These are phyloP conservation scores for Oligia latruncula DNA, from an alignment of 2,888 invertebrate species.

Conservation along the genomic window DNA sequence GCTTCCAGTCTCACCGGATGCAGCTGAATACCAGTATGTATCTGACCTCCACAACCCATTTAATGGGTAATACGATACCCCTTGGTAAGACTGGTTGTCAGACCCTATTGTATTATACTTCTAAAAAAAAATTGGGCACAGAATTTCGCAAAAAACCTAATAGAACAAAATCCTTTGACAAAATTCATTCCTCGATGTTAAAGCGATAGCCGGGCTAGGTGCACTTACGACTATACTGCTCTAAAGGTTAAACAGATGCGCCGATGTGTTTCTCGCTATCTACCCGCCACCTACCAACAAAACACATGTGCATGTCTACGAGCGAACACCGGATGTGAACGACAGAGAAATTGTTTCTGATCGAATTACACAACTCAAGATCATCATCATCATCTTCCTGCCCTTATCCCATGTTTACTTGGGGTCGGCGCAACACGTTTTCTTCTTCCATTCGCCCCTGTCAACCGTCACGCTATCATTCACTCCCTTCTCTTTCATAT, in stretches of 20 bases:
- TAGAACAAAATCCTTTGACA: background rate
- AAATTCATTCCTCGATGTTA: background rate
- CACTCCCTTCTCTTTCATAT: too few species aligned
- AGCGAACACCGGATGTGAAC: conserved; percentile 46
- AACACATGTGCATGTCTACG: conserved; percentile 53
- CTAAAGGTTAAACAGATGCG: conserved; percentile 20
- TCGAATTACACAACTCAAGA: conserved; percentile 42
- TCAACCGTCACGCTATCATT: too few species aligned
- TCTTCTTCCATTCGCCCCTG: too few species aligned
- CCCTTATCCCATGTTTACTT: too few species aligned
- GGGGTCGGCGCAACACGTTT: too few species aligned
- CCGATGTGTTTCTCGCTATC: conserved; percentile 30
- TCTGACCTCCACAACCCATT: too few species aligned
- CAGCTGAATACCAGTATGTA: too few species aligned
- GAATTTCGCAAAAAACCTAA: background rate
- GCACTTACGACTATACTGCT: conserved; percentile 8
- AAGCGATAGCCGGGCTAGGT: background rate
- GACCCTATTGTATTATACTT: too few species aligned
- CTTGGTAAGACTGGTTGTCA: too few species aligned
- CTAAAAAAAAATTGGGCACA: background rate
- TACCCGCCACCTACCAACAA: conserved; percentile 29
- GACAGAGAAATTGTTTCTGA: conserved; percentile 45
- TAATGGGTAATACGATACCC: too few species aligned
- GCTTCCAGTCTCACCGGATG: too few species aligned
- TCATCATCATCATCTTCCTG: too few species aligned